A percentile compares a stretch with the other conserved stretches of the same genome.
These are phyloP conservation scores for Onychostoma macrolepis DNA, from an alignment of 2,113 vertebrate species.

Conservation along the genomic window DNA sequence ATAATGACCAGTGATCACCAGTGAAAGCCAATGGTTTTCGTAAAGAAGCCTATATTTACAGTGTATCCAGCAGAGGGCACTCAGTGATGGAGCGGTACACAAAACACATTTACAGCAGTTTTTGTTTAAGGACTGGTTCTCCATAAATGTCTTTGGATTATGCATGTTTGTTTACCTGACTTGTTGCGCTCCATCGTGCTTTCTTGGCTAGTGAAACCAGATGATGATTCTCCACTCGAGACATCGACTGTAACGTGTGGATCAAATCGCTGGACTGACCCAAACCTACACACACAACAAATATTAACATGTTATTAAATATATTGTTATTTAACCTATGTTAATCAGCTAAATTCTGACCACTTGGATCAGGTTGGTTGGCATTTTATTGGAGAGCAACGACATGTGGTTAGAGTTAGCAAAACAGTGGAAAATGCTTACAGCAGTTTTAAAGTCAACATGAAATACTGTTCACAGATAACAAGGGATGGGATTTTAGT, in stretches of 20 bases:
- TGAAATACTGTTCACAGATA: background rate
- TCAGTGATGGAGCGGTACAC: background rate
- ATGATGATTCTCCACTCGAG: conserved; percentile 86
- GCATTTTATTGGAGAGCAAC: background rate
- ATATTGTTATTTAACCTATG: background rate
- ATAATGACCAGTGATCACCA: no score
- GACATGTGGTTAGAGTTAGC: background rate
- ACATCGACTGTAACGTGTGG: conserved; percentile 78
- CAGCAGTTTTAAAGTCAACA: background rate
- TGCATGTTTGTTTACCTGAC: conserved; percentile 74
- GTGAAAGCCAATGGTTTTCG: background rate
- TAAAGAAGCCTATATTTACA: background rate
- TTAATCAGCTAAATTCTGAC: background rate
- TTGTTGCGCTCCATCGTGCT: conserved; percentile 88
- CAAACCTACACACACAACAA: conserved; percentile 71
- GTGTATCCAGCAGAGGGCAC: conserved; percentile 42
- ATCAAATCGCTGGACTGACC: conserved; percentile 77
- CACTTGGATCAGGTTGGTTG: background rate
- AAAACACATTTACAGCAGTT: background rate
- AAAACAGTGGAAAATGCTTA: background rate
- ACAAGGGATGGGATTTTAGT: background rate
- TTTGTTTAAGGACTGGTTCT: background rate
- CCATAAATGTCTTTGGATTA: background rate
- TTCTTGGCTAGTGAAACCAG: conserved; percentile 87
- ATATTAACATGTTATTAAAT: background rate